phyloP scores from a whole-genome alignment of 2,113 vertebrate genomes.

The Cygnus atratus region DNA sequence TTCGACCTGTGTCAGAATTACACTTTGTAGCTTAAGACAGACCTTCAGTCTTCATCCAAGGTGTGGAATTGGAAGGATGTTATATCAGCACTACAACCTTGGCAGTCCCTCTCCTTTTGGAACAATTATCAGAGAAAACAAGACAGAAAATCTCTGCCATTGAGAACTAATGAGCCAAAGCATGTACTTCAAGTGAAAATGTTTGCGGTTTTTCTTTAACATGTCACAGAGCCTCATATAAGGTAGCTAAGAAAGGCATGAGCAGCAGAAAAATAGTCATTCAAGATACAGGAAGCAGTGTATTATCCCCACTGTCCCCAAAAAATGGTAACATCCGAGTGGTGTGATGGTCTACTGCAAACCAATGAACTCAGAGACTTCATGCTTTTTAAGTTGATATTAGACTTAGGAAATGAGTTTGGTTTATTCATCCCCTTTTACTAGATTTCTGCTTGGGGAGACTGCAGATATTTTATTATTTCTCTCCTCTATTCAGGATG shows the following conservation, averaged over 20 bases:
- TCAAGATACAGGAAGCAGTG: neutral
- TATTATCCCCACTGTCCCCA: neutral
- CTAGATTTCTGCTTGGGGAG: neutral
- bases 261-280: neutral
- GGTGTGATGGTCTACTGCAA: neutral
- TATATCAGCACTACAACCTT: neutral
- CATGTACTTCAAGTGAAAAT: neutral
- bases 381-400: neutral
- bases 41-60: neutral
- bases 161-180: neutral
- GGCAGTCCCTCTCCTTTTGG: neutral
- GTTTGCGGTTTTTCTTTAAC: neutral
- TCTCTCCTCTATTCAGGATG: neutral
- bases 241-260: neutral
- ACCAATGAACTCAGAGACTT: neutral
- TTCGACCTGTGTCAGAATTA: neutral
- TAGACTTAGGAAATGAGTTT: neutral
- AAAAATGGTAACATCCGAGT: no score
- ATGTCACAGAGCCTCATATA: accelerated
- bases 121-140: slow-evolving; percentile 15
- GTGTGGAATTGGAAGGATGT: neutral
- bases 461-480: neutral
- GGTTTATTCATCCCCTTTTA: neutral
- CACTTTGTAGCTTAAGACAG: neutral
- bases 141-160: slow-evolving; percentile 23